Percentiles rank a stretch among this genome's conserved stretches.
phyloP scores from a whole-genome alignment of 2,113 vertebrate genomes.

The Phalacrocorax pelagicus region DNA sequence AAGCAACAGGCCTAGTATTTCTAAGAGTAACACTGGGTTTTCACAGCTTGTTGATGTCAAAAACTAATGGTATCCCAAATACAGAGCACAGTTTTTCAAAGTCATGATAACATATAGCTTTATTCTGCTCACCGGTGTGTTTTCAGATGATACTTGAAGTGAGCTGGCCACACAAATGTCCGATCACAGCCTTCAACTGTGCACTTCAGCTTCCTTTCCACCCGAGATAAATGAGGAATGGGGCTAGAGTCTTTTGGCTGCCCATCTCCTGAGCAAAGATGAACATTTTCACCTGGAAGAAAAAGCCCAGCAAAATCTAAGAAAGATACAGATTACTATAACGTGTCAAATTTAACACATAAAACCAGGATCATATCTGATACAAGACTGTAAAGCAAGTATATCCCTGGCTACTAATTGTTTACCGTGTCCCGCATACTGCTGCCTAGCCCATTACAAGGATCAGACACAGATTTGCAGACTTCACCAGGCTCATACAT shows the following conservation, averaged over 20 bases:
- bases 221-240: slow-evolving; percentile 71
- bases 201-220: slow-evolving; percentile 91
- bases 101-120: background rate
- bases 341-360: background rate
- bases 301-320: background rate
- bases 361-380: background rate
- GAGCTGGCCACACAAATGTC: slow-evolving; percentile 95
- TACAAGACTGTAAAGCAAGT: background rate
- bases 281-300: slow-evolving; percentile 85
- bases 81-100: background rate
- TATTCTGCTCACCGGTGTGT: slow-evolving; percentile 86
- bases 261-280: slow-evolving; percentile 82
- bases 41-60: background rate
- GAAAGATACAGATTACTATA: background rate
- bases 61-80: background rate
- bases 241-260: slow-evolving; percentile 81
- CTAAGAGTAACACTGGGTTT: background rate
- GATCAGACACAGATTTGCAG: background rate
- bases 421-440: background rate
- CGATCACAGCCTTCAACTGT: slow-evolving; percentile 93
- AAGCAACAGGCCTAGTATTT: background rate
- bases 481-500: background rate
- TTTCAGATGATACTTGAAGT: slow-evolving; percentile 97
- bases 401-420: background rate
- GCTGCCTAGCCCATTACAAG: background rate